A percentile compares a stretch with the other conserved stretches of the same genome.
Conservation (phyloP, 1,140 invertebrate genomes). For the Gonatopus flavifemur region DNA sequence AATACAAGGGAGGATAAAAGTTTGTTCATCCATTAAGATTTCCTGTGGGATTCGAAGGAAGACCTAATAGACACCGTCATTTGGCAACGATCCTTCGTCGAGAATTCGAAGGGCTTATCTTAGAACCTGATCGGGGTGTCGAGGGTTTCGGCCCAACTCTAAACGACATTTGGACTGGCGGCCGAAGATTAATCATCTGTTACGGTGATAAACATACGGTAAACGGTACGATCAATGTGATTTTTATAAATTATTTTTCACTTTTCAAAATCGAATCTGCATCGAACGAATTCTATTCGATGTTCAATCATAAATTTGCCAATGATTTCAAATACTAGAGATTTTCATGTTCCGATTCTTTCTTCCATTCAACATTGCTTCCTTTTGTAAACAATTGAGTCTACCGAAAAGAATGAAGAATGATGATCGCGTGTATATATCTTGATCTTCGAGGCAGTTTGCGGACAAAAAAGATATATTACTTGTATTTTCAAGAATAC, state of each 20-base stretch:
- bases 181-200: slow-evolving; percentile 66
- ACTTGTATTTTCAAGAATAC: slow-evolving; percentile 59
- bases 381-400: too few species aligned
- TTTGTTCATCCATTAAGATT: slow-evolving; percentile 64
- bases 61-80: slow-evolving; percentile 58
- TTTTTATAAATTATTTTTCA: slow-evolving; percentile 3
- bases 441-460: too few species aligned
- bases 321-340: neutral
- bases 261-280: too few species aligned
- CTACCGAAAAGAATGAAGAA: too few species aligned
- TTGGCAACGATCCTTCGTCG: slow-evolving; percentile 63
- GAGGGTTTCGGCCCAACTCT: slow-evolving; percentile 61
- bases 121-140: slow-evolving; percentile 54
- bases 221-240: slow-evolving; percentile 49
- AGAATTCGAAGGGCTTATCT: slow-evolving; percentile 63
- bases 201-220: slow-evolving; percentile 64
- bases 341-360: neutral
- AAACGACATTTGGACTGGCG: slow-evolving; percentile 64
- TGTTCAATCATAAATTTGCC: neutral
- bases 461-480: neutral
- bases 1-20: too few species aligned
- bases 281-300: too few species aligned
- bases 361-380: too few species aligned
- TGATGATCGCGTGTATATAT: too few species aligned
- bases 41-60: slow-evolving; percentile 67